phyloP scores from a whole-genome alignment of 53 echinoderm and acorn worm species.

The Temnopleurus reevesii region DNA sequence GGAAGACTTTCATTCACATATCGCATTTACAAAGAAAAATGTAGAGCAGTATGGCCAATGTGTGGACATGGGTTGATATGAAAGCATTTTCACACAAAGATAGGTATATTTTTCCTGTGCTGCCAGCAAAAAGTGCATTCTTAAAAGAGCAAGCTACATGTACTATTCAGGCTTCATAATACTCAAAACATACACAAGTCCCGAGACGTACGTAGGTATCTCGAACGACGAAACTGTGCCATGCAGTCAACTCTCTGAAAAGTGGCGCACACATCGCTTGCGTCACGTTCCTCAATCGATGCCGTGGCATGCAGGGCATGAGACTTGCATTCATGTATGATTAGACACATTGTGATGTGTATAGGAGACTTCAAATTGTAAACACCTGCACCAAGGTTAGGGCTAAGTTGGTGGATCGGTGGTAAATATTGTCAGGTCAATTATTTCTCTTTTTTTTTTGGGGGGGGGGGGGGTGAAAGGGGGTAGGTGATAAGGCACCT shows the following conservation, averaged over 20 bases:
- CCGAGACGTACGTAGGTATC: no score
- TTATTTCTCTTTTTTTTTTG: no score
- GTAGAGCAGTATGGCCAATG: no score
- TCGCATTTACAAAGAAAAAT: no score
- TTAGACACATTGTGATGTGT: conserved; percentile 37
- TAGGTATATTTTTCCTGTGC: no score
- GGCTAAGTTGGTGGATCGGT: neutral
- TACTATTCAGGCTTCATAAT: no score
- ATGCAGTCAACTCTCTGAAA: neutral
- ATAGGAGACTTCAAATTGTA: neutral
- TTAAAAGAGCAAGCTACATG: no score
- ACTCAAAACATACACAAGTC: no score
- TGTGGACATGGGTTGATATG: no score
- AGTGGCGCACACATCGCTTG: conserved; percentile 1
- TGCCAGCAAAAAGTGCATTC: no score
- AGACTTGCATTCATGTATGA: conserved; percentile 53
- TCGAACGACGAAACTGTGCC: neutral
- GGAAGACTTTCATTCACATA: no score
- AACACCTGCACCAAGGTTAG: conserved; percentile 42
- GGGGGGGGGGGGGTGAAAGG: neutral
- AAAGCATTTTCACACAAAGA: no score
- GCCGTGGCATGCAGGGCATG: conserved; percentile 13
- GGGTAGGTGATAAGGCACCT: neutral
- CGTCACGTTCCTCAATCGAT: conserved; percentile 42
- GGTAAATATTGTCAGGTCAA: conserved; percentile 20